Conservation (phyloP, 1,140 invertebrate species). For the Temnothorax curvispinosus region DNA sequence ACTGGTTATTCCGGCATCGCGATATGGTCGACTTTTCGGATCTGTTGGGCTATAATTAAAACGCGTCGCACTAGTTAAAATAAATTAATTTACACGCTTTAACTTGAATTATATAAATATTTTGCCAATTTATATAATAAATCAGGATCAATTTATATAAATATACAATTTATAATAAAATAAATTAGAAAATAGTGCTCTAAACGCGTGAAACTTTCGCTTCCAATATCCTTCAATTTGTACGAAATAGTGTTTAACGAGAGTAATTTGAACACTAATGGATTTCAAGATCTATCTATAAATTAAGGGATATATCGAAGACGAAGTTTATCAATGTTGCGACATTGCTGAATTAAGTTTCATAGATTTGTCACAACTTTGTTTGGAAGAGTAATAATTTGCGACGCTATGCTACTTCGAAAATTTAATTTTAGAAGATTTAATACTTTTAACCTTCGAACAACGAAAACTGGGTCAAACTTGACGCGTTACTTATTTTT, state of each 20-base stretch:
- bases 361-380: not conserved
- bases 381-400: not conserved
- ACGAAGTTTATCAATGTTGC: not conserved
- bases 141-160: not conserved
- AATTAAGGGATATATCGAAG: not conserved
- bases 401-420: not conserved
- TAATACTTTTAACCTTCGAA: not conserved
- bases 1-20: slow-evolving; percentile 16
- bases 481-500: not conserved
- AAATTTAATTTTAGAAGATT: not conserved
- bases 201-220: slow-evolving; percentile 11
- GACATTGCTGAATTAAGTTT: not conserved
- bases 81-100: not conserved
- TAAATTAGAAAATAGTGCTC: not conserved
- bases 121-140: not conserved
- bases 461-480: not conserved
- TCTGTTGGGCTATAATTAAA: not conserved
- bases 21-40: not conserved
- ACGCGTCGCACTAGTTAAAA: not conserved
- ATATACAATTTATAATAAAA: not conserved
- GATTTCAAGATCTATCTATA: slow-evolving; percentile 4
- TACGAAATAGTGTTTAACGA: not conserved
- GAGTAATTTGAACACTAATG: not conserved
- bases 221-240: not conserved
- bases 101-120: not conserved